A percentile compares a stretch with the other conserved stretches of the same genome.
Evolutionary conservation across 2,113 vertebrate species (phyloP).

Genomic region (zebrafish (Danio rerio)): GRCz12tu NC_133189.1:45901501-45902000

Average conservation of each 20-base stretch:
- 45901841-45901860: constrained; percentile 68
- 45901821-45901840: constrained; percentile 76
- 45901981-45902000: too few relatives aligned
- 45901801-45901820: constrained; percentile 64
- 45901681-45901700: constrained; percentile 61
- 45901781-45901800: constrained; percentile 27
- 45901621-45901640: constrained; percentile 55
- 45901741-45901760: constrained; percentile 62
- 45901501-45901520: too few relatives aligned
- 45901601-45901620: constrained; percentile 66
- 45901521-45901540: too few relatives aligned
- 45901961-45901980: too few relatives aligned
- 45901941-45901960: too few relatives aligned
- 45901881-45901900: not conserved
- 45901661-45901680: constrained; percentile 67
- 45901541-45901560: too few relatives aligned
- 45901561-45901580: too few relatives aligned
- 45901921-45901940: too few relatives aligned
- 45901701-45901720: constrained; percentile 65
- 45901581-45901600: not conserved
- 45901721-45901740: constrained; percentile 64
- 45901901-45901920: not conserved
- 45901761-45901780: constrained; percentile 55
- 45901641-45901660: constrained; percentile 61
- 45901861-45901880: constrained; percentile 61